Percentiles rank a stretch among this genome's conserved stretches.
Evolutionary conservation across 2,113 vertebrate species (phyloP).

Genomic region (Aythya baeri): DNA sequence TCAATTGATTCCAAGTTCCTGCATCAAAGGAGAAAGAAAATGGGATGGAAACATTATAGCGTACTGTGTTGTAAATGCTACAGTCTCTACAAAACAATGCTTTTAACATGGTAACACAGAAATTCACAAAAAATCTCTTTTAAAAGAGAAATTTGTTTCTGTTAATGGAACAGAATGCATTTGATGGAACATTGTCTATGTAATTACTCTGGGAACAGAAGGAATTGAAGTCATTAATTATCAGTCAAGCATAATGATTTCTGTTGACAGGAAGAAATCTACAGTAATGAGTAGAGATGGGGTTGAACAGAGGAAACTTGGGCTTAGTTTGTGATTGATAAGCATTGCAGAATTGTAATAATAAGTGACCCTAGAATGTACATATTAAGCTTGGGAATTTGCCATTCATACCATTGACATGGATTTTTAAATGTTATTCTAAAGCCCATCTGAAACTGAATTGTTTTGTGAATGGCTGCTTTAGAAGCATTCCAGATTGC

Average conservation of each 20-base stretch:
- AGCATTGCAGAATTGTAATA: not conserved
- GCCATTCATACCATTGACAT: not conserved
- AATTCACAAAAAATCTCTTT: not conserved
- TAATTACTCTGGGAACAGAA: not conserved
- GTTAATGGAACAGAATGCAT: not conserved
- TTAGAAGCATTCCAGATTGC: not conserved
- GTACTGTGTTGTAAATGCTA: not conserved
- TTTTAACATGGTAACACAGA: not conserved
- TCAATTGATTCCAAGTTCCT: conserved; percentile 96
- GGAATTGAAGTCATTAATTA: not conserved
- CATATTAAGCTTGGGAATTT: not conserved
- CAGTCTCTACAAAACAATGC: not conserved
- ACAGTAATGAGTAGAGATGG: not conserved
- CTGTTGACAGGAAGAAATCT: not conserved
- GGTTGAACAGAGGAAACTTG: not conserved
- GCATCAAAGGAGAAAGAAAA: conserved; percentile 14
- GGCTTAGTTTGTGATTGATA: not conserved
- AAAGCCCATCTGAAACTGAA: not conserved
- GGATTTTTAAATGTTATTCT: not conserved
- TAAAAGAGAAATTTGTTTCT: not conserved
- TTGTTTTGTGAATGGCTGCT: not conserved
- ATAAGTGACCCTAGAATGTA: not conserved
- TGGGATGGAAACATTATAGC: not conserved
- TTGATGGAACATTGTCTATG: not conserved
- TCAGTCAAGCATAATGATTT: not conserved